These are phyloP conservation scores for Eutolmus rufibarbis DNA, from an alignment of 2,888 invertebrate species.

Conservation along the genomic window DNA sequence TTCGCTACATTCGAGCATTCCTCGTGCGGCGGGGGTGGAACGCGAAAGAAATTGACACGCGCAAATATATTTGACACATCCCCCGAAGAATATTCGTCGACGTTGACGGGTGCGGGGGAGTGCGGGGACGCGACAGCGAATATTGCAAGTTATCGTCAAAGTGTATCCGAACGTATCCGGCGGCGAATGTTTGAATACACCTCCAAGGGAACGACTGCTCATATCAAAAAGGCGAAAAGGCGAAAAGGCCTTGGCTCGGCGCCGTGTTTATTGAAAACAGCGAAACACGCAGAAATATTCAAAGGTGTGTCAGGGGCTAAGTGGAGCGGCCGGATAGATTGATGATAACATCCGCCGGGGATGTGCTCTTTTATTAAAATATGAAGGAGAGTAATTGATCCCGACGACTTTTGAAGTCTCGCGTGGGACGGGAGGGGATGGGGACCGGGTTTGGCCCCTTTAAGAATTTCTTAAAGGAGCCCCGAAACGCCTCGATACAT, in stretches of 20 bases:
- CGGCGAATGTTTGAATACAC: not conserved
- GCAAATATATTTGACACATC: conserved; percentile 27
- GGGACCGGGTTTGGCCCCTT: not conserved
- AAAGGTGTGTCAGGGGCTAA: not conserved
- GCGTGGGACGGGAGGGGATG: not conserved
- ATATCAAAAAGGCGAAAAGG: not conserved
- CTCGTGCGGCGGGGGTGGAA: not conserved
- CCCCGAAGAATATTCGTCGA: conserved; percentile 2
- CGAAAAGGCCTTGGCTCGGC: conserved; percentile 5
- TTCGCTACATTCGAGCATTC: not conserved
- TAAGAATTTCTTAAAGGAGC: not conserved
- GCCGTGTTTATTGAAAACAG: conserved; percentile 17
- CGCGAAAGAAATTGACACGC: conserved; percentile 9
- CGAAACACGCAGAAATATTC: not conserved
- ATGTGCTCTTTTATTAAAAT: conserved; percentile 18
- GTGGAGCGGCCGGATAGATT: not conserved
- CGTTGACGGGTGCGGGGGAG: not conserved
- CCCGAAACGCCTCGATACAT: not conserved
- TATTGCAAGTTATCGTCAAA: conserved; percentile 1
- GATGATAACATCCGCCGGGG: not conserved
- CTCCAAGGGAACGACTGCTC: not conserved
- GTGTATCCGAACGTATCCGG: not conserved
- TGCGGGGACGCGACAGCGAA: not conserved
- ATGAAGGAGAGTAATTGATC: conserved; percentile 19
- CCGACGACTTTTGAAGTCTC: conserved; percentile 2